A percentile compares a stretch with the other conserved stretches of the same genome.
Conservation (phyloP, 2,888 invertebrate genomes). For the Callosobruchus maculatus region DNA sequence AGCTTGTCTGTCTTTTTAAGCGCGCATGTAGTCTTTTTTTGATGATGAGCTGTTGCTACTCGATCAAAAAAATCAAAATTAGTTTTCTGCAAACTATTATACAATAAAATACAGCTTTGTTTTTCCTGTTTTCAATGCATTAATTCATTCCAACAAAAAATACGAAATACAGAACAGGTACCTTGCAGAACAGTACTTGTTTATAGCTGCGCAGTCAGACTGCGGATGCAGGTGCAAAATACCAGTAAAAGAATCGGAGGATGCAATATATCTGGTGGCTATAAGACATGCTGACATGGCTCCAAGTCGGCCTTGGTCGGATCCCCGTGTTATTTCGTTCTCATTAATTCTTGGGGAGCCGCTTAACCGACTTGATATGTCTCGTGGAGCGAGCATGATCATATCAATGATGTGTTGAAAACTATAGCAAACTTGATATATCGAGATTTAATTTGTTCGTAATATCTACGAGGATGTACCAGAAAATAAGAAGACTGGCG, state of each 20-base stretch:
- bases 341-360: neutral
- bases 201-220: neutral
- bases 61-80: no score
- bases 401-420: neutral
- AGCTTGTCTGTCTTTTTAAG: no score
- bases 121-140: no score
- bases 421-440: slow-evolving; percentile 1
- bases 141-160: no score
- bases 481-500: neutral
- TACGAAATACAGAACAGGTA: neutral
- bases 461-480: neutral
- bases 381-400: neutral
- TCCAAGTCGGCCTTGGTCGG: neutral
- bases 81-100: no score
- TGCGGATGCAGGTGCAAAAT: neutral
- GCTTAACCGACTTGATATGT: neutral
- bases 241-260: neutral
- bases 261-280: neutral
- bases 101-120: no score
- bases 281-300: neutral
- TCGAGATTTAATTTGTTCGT: slow-evolving; percentile 4
- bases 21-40: no score
- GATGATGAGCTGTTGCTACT: no score
- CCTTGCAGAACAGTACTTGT: neutral
- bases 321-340: neutral